These are phyloP conservation scores for Channallabes apus DNA, from an alignment of 2,797 vertebrate genomes.

Conservation along the genomic window DNA sequence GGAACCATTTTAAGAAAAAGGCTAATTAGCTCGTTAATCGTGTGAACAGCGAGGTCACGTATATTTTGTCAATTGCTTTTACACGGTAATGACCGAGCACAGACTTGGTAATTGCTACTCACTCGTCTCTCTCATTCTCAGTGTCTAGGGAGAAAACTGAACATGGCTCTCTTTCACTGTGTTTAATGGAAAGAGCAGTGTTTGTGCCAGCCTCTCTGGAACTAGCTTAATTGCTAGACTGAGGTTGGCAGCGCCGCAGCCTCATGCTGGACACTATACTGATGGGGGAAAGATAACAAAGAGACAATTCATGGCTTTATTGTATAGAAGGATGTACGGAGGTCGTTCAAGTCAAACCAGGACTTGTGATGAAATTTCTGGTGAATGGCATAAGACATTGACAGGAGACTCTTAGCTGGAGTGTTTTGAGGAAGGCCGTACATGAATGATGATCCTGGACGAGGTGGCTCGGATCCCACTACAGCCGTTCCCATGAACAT, in stretches of 20 bases:
- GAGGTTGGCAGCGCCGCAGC: background rate
- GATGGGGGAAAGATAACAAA: background rate
- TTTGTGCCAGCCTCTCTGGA: slow-evolving; percentile 18
- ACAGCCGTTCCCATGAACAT: too few relatives aligned
- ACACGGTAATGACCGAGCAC: slow-evolving; percentile 16
- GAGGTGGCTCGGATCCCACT: too few relatives aligned
- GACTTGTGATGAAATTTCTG: too few relatives aligned
- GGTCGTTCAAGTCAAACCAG: too few relatives aligned
- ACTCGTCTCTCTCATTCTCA: background rate
- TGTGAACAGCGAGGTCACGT: background rate
- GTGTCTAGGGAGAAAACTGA: slow-evolving; percentile 12
- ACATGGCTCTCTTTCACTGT: slow-evolving; percentile 10
- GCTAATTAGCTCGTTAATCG: background rate
- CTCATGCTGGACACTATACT: background rate
- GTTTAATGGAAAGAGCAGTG: slow-evolving; percentile 17
- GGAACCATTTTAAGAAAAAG: background rate
- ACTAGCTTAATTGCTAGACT: slow-evolving; percentile 30
- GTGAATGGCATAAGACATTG: too few relatives aligned
- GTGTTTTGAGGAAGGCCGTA: too few relatives aligned
- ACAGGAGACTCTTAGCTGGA: too few relatives aligned
- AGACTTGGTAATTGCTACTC: slow-evolving; percentile 24
- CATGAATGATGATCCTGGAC: too few relatives aligned
- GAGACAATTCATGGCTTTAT: background rate
- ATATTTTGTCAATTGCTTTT: background rate
- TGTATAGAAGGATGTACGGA: too few relatives aligned